Percentiles rank a stretch among this genome's conserved stretches.
Conservation (phyloP, 1,140 invertebrate genomes). For the Nomia melanderi region DNA sequence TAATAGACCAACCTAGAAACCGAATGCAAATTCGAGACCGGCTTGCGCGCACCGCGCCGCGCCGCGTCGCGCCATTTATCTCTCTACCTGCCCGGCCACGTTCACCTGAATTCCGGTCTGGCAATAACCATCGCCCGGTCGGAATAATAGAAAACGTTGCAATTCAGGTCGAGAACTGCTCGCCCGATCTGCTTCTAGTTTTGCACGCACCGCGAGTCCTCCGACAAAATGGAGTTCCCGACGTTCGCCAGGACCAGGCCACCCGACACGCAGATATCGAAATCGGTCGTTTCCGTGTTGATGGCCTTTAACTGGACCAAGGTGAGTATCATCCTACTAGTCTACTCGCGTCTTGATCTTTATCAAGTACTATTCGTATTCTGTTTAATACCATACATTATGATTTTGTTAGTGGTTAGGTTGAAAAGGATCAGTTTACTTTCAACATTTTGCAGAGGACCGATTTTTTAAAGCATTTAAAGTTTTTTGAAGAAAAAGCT, state of each 20-base stretch:
- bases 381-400: no score
- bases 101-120: not conserved
- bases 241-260: constrained; percentile 96
- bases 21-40: constrained; percentile 28
- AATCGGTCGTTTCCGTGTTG: constrained; percentile 91
- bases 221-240: constrained; percentile 92
- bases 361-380: no score
- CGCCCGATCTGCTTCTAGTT: constrained; percentile 83
- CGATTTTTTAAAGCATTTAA: no score
- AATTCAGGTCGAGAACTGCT: not conserved
- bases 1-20: constrained; percentile 36
- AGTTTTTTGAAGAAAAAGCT: no score
- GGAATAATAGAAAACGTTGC: not conserved
- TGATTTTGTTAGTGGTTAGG: no score
- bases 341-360: no score
- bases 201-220: constrained; percentile 92
- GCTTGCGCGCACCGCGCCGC: not conserved
- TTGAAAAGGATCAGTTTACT: no score
- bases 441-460: no score
- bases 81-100: not conserved
- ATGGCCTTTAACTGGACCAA: constrained; percentile 91
- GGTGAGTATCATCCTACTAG: no score
- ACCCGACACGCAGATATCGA: constrained; percentile 95
- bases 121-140: not conserved
- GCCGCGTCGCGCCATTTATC: not conserved